Conservation (phyloP, 2,888 invertebrate species). For the Drosophila tripunctata region DNA sequence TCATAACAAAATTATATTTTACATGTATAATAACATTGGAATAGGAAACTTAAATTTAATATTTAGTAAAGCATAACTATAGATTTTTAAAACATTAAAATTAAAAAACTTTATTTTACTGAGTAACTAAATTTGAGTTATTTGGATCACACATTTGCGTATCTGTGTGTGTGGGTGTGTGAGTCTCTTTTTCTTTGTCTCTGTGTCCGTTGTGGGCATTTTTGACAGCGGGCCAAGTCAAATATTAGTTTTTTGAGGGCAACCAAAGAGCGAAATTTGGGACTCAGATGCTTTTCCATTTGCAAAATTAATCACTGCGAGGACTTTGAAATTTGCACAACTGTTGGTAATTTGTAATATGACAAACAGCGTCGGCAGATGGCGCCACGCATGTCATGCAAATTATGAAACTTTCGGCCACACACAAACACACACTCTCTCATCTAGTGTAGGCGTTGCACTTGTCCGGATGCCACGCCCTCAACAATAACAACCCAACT, state of each 20-base stretch:
- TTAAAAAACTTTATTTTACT: too few relatives aligned
- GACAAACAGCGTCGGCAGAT: constrained; percentile 70
- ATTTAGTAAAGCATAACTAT: too few relatives aligned
- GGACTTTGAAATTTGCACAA: constrained; percentile 63
- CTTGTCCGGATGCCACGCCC: constrained; percentile 12
- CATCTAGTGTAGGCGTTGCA: constrained; percentile 33
- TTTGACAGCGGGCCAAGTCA: constrained; percentile 26
- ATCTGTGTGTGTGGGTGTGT: background rate
- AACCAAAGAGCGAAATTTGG: constrained; percentile 4
- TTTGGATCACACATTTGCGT: background rate
- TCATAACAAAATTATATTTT: too few relatives aligned
- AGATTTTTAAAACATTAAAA: too few relatives aligned
- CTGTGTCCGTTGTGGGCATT: background rate
- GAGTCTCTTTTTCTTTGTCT: too few relatives aligned
- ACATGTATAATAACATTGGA: too few relatives aligned
- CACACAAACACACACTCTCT: constrained; percentile 9
- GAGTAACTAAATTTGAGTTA: background rate
- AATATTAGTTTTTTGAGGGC: constrained; percentile 43
- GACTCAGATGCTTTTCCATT: constrained; percentile 47
- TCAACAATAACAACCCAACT: constrained; percentile 16
- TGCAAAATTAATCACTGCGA: constrained; percentile 66
- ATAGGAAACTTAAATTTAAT: too few relatives aligned
- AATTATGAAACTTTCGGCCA: constrained; percentile 69
- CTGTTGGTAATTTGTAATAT: constrained; percentile 67
- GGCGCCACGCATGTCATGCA: constrained; percentile 78